These are phyloP conservation scores for Psix sp. DNA, from an alignment of 1,140 invertebrate species.

Conservation along the genomic window DNA sequence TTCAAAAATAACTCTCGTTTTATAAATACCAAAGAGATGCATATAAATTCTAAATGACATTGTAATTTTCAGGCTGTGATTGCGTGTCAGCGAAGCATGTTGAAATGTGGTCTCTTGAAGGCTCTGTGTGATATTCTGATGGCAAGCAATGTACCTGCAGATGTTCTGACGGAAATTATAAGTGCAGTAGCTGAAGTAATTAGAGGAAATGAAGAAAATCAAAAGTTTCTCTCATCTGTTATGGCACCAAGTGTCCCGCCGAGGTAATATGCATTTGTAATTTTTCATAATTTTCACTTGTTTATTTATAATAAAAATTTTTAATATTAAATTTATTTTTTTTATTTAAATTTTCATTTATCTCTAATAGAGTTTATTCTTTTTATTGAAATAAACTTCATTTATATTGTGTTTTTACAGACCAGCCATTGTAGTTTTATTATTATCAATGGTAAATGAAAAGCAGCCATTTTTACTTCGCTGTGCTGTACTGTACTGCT, in stretches of 20 bases:
- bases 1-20: no score
- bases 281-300: background rate
- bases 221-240: constrained; percentile 94
- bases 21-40: background rate
- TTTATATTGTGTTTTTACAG: constrained; percentile 75
- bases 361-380: no score
- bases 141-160: constrained; percentile 96
- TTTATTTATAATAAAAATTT: constrained; percentile 5
- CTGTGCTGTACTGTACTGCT: constrained; percentile 97
- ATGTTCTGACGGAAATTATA: constrained; percentile 97
- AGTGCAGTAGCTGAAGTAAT: constrained; percentile 97
- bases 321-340: background rate
- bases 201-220: constrained; percentile 92
- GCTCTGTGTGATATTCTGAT: constrained; percentile 93
- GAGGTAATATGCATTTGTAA: constrained; percentile 75
- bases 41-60: constrained; percentile 3
- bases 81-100: constrained; percentile 93
- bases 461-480: constrained; percentile 95
- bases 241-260: constrained; percentile 95
- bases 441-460: constrained; percentile 99
- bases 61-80: constrained; percentile 71
- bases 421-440: constrained; percentile 93
- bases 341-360: constrained; percentile 9
- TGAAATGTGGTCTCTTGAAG: constrained; percentile 87
- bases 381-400: constrained; percentile 14